These are phyloP conservation scores for Anabas testudineus DNA, from an alignment of 2,797 vertebrate genomes.

Conservation along the genomic window DNA sequence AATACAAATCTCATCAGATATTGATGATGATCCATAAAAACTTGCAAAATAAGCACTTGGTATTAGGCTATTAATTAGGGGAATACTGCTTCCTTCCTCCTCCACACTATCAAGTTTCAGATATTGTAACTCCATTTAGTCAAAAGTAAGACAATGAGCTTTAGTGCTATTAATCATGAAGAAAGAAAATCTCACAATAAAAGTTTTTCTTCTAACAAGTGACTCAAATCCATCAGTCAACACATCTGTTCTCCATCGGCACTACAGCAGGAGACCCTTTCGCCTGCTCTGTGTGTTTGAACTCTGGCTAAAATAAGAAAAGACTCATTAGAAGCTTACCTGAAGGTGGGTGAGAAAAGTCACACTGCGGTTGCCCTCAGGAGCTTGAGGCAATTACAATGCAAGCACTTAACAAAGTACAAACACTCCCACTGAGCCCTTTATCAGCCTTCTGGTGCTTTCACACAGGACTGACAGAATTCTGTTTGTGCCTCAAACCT, in stretches of 20 bases:
- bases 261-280: background rate
- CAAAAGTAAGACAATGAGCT: background rate
- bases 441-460: slow-evolving; percentile 31
- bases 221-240: background rate
- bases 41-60: too few species aligned
- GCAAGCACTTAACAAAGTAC: slow-evolving; percentile 42
- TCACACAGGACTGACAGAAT: slow-evolving; percentile 24
- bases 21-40: too few species aligned
- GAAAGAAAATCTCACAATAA: slow-evolving; percentile 16
- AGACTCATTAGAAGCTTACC: slow-evolving; percentile 70
- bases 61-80: too few species aligned
- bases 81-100: background rate
- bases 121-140: background rate
- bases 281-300: slow-evolving; percentile 1
- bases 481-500: slow-evolving; percentile 43
- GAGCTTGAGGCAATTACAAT: slow-evolving; percentile 49
- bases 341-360: slow-evolving; percentile 56
- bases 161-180: slow-evolving; percentile 16
- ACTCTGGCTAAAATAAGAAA: slow-evolving; percentile 41
- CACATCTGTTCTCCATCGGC: slow-evolving; percentile 2
- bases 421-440: slow-evolving; percentile 45
- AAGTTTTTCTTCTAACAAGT: background rate
- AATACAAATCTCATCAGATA: too few species aligned
- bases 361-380: slow-evolving; percentile 35
- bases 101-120: background rate